phyloP scores from a whole-genome alignment of 2,797 vertebrate genomes.

The Coendou prehensilis region DNA sequence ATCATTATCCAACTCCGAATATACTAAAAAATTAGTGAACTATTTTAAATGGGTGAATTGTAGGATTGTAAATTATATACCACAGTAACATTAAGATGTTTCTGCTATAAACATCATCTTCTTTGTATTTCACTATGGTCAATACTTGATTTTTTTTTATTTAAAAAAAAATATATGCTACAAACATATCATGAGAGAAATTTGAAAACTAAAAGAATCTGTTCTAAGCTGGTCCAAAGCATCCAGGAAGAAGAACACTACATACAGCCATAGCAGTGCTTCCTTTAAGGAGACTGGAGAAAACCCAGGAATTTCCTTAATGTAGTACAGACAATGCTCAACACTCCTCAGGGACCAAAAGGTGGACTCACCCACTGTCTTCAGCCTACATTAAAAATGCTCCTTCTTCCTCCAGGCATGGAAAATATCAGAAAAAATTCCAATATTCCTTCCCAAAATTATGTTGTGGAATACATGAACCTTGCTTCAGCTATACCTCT shows the following conservation, averaged over 20 bases:
- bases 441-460: neutral
- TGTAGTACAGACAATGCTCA: neutral
- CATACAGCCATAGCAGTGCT: too few relatives aligned
- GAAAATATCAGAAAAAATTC: slow-evolving; percentile 1
- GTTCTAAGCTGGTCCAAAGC: neutral
- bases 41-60: neutral
- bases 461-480: neutral
- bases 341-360: neutral
- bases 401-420: neutral
- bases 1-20: neutral
- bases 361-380: neutral
- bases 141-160: too few relatives aligned
- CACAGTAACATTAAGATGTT: neutral
- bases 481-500: neutral
- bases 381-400: neutral
- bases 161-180: neutral
- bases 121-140: too few relatives aligned
- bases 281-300: neutral
- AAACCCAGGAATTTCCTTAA: neutral
- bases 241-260: neutral
- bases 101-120: too few relatives aligned
- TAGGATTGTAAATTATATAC: neutral
- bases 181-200: neutral
- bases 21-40: neutral
- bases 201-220: slow-evolving; percentile 21